Conservation (phyloP, 2,888 invertebrate species). For the Cataglyphis rosenhaueri region DNA sequence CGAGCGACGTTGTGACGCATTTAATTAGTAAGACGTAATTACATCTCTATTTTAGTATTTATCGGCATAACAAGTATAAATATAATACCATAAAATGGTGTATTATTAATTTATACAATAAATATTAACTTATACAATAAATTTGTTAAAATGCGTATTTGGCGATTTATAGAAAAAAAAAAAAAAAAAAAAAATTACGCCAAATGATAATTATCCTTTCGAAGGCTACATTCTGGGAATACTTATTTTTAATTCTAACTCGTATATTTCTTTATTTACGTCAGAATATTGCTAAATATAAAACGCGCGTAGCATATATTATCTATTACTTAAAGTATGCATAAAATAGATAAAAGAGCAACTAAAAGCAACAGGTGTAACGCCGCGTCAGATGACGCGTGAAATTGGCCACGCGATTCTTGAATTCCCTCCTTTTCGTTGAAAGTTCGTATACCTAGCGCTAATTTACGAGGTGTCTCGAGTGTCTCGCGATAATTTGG, state of each 20-base stretch:
- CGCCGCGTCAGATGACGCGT: neutral
- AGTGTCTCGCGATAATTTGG: neutral
- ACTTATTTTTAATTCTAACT: neutral
- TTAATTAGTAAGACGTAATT: too few species aligned
- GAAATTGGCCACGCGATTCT: neutral
- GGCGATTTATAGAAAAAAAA: neutral
- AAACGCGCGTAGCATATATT: neutral
- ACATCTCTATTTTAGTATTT: too few species aligned
- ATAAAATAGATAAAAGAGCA: slow-evolving; percentile 4
- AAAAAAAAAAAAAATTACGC: neutral
- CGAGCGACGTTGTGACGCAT: too few species aligned
- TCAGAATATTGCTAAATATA: neutral
- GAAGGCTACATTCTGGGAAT: neutral
- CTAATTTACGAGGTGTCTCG: neutral
- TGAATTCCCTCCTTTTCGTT: neutral
- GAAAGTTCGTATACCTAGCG: neutral
- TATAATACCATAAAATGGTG: neutral
- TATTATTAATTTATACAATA: neutral
- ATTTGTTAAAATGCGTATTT: neutral
- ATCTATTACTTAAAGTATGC: slow-evolving; percentile 1
- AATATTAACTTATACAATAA: neutral
- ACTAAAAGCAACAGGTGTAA: slow-evolving; percentile 13
- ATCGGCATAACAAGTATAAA: neutral
- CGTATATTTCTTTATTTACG: neutral
- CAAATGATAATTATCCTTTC: neutral